A percentile compares a stretch with the other conserved stretches of the same genome.
phyloP scores from a whole-genome alignment of 2,888 invertebrate species.

The Meloe dianella region DNA sequence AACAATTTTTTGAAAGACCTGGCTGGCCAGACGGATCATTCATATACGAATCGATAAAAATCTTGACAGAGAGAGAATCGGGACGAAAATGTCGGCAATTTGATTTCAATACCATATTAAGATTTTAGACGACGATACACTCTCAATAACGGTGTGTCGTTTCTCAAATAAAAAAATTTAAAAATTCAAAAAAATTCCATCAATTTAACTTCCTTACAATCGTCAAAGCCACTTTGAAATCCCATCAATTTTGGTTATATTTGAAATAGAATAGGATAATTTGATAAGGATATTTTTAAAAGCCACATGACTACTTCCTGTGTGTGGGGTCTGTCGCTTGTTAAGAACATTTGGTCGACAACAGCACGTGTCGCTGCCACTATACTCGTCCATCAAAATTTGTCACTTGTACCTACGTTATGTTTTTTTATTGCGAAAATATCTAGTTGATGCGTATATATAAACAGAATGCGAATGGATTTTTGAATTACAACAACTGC shows the following conservation, averaged over 20 bases:
- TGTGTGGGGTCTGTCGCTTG: not conserved
- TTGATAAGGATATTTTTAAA: not conserved
- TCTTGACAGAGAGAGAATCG: not conserved
- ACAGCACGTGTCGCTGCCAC: constrained; percentile 7
- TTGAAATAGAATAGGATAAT: not conserved
- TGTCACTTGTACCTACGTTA: no score
- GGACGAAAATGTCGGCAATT: not conserved
- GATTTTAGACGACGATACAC: not conserved
- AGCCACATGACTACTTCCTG: no score
- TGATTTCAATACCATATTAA: not conserved
- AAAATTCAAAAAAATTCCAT: not conserved
- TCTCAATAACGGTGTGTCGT: not conserved
- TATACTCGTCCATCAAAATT: constrained; percentile 5
- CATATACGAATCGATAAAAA: no score
- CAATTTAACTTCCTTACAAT: not conserved
- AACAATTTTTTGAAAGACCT: no score
- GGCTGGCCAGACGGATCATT: no score
- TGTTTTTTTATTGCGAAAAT: not conserved
- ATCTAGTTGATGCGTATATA: not conserved
- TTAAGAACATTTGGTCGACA: constrained; percentile 1
- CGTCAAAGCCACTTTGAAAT: not conserved
- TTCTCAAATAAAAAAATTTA: not conserved
- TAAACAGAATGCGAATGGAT: not conserved
- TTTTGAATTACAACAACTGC: no score
- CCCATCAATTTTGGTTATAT: not conserved